Base-by-base conservation (phyloP, 2,113 vertebrate genomes). In the Conger conger region DNA sequence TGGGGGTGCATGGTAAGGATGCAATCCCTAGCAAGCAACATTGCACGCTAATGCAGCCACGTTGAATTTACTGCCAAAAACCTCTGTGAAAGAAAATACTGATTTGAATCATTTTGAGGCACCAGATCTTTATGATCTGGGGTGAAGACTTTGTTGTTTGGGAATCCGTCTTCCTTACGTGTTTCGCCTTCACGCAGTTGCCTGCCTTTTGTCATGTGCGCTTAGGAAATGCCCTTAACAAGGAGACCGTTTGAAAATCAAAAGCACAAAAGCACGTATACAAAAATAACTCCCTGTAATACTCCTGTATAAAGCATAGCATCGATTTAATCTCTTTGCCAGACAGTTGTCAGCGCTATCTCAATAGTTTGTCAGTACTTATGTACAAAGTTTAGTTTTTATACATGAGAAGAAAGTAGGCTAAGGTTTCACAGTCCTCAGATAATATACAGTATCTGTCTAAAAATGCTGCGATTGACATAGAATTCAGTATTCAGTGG, bases 131-230 rank as follows among this genome's bases (percentile, higher is more conserved):
- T 27, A 33, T 73, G 27, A 1, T 73, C 68, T 73, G 1, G 4
- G 2, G 68, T 13, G 27, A 33, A 30, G 68, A 27, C 13, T 33
- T 8, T 33, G n/a, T 73, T 33, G 2, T n/a, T 13, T 30, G 33
- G 68, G n/a, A 9, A 17, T 73, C 68, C 13, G 68, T 73, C n/a
- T 79, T 80, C 38, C 79, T 18, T 38, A 17, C 20, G 77, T 27
- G 38, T 79, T 45, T 80, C 50, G 42, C 42, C 36, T 73, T 80
- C 50, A 50, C n/a, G 2, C 79, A 80, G 79, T 50, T 50, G 79
- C 50, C 20, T 80, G 79, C 79, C 8, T 80, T 45, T 80, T 80
- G 30, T 38, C 27, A 30, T 45, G 38, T 50, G 23, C 50, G 30
- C 79, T n/a, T 80, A 42, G 37, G 23, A 80, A 80, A 45, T 80